Evolutionary conservation across 2,113 vertebrate genomes (phyloP).

Genomic region (Elanoides forficatus): DNA sequence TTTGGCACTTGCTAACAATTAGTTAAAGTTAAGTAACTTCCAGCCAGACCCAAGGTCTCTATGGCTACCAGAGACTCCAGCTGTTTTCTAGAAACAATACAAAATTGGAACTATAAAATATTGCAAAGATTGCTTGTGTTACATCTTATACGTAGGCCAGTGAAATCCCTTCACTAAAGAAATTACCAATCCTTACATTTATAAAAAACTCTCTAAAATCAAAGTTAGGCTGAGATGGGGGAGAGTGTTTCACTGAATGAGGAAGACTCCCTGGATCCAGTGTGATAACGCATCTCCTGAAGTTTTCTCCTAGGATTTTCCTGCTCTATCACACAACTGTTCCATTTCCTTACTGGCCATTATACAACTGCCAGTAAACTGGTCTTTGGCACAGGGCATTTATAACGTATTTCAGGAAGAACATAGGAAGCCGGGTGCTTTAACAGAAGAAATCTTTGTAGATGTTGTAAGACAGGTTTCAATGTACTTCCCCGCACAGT

Average conservation of each 20-base stretch:
- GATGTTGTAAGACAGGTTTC: not conserved
- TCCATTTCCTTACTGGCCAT: not conserved
- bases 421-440: not conserved
- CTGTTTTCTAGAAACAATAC: not conserved
- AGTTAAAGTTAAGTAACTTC: not conserved
- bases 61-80: not conserved
- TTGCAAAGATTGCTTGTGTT: not conserved
- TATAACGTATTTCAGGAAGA: not conserved
- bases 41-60: not conserved
- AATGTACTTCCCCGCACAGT: not conserved
- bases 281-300: not conserved
- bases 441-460: not conserved
- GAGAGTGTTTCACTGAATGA: not conserved
- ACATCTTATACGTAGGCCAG: rapidly evolving
- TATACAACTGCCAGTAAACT: not conserved
- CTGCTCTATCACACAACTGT: not conserved
- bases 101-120: not conserved
- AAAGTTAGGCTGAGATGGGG: not conserved
- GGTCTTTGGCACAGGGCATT: not conserved
- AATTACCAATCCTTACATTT: not conserved
- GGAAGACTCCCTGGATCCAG: not conserved
- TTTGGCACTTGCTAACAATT: not conserved
- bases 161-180: not conserved
- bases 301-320: not conserved
- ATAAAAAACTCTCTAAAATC: rapidly evolving